A percentile compares a stretch with the other conserved stretches of the same genome.
Evolutionary conservation across 2,797 vertebrate species (phyloP).

Genomic region (Pelodytes ibericus): DNA sequence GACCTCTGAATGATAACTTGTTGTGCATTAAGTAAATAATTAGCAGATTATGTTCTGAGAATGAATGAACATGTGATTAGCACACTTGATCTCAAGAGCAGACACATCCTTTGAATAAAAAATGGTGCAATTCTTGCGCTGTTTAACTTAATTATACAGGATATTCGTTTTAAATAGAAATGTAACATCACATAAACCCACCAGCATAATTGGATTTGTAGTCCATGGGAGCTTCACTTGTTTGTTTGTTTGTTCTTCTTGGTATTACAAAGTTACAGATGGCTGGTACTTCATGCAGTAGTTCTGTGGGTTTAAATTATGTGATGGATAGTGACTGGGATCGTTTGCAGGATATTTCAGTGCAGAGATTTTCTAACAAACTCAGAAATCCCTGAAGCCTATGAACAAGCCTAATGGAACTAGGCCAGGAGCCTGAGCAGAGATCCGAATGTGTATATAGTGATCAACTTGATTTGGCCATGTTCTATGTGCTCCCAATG

Average conservation of each 20-base stretch:
- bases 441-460: neutral
- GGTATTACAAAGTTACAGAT: neutral
- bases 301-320: neutral
- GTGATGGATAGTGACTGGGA: neutral
- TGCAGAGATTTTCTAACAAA: neutral
- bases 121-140: too few relatives aligned
- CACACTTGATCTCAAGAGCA: too few relatives aligned
- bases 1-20: too few relatives aligned
- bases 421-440: neutral
- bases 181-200: too few relatives aligned
- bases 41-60: too few relatives aligned
- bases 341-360: neutral
- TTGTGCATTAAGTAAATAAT: too few relatives aligned
- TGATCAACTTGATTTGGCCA: neutral
- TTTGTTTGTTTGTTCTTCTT: too few relatives aligned
- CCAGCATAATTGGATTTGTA: neutral
- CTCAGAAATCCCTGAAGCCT: neutral
- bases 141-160: too few relatives aligned
- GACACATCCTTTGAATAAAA: too few relatives aligned
- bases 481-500: neutral
- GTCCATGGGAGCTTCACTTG: neutral
- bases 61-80: too few relatives aligned
- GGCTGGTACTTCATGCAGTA: neutral
- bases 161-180: too few relatives aligned
- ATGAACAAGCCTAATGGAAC: constrained; percentile 11